Evolutionary conservation across 2,888 invertebrate genomes (phyloP).

Genomic region (Chaetogeoica ovagalla): DNA sequence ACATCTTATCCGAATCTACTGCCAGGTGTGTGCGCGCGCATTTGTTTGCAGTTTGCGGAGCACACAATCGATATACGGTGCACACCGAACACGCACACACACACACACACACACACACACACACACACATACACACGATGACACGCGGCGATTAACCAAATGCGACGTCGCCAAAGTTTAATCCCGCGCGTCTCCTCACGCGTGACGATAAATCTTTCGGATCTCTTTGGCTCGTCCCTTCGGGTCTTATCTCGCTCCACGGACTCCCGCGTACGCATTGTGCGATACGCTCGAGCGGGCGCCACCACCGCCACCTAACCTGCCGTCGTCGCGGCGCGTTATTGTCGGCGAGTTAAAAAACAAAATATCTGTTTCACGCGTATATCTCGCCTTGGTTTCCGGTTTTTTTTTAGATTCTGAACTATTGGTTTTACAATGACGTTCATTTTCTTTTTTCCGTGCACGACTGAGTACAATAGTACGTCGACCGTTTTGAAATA

Average conservation of each 20-base stretch:
- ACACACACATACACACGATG: not conserved
- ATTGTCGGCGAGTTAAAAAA: slow-evolving; percentile 23
- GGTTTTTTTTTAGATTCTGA: not conserved
- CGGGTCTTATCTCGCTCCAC: slow-evolving; percentile 25
- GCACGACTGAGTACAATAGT: too few relatives aligned
- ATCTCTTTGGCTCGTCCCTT: not conserved
- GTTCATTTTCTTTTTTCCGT: too few relatives aligned
- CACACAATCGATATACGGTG: slow-evolving; percentile 12
- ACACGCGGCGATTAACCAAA: slow-evolving; percentile 16
- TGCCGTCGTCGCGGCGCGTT: not conserved
- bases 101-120: not conserved
- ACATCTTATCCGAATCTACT: not conserved
- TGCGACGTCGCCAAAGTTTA: slow-evolving; percentile 38
- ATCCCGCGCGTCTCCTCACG: not conserved
- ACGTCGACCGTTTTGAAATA: too few relatives aligned
- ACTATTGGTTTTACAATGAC: not conserved
- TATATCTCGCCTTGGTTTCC: not conserved
- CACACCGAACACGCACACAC: too few relatives aligned
- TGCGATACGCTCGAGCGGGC: slow-evolving; percentile 12
- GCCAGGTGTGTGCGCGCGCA: not conserved
- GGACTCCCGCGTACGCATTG: slow-evolving; percentile 7
- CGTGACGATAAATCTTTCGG: slow-evolving; percentile 9
- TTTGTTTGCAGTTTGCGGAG: slow-evolving; percentile 11
- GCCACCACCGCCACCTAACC: not conserved
- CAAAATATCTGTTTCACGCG: not conserved